A percentile compares a stretch with the other conserved stretches of the same genome.
Evolutionary conservation across 2,113 vertebrate genomes (phyloP).

Genomic region (Sigmodon hispidus): DNA sequence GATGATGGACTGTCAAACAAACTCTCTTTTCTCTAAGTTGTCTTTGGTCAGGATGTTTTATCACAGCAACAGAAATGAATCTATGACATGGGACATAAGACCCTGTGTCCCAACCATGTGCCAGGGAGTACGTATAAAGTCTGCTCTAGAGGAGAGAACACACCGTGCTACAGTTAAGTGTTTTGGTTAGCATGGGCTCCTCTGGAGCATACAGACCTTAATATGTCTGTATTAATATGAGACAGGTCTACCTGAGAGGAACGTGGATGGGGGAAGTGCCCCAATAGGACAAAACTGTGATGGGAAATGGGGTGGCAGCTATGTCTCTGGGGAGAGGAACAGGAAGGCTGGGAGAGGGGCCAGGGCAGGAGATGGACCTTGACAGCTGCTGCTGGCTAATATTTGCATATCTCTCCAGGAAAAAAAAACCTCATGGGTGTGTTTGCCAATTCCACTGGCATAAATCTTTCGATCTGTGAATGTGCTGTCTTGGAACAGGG

Average conservation of each 20-base stretch:
- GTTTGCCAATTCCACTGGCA: fast-evolving
- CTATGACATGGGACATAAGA: background rate
- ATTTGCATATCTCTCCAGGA: background rate
- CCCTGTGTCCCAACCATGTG: fast-evolving
- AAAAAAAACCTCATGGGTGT: background rate
- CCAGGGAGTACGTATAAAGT: background rate
- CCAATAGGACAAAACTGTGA: no score
- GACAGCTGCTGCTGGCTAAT: fast-evolving
- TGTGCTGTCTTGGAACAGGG: fast-evolving
- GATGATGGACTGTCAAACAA: background rate
- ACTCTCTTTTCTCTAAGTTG: background rate
- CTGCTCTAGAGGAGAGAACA: background rate
- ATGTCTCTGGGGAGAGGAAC: background rate
- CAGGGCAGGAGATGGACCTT: background rate
- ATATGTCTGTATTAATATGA: no score
- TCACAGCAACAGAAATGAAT: background rate
- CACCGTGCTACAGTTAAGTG: background rate
- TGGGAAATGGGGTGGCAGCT: background rate
- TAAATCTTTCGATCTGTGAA: fast-evolving
- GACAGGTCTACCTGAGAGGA: no score
- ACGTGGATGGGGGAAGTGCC: background rate
- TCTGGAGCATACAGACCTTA: background rate
- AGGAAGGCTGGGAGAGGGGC: background rate
- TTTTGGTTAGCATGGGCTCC: no score
- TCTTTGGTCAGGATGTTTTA: background rate